These are phyloP conservation scores for Hydrotaea cyrtoneurina DNA, from an alignment of 2,888 invertebrate genomes.

Conservation along the genomic window DNA sequence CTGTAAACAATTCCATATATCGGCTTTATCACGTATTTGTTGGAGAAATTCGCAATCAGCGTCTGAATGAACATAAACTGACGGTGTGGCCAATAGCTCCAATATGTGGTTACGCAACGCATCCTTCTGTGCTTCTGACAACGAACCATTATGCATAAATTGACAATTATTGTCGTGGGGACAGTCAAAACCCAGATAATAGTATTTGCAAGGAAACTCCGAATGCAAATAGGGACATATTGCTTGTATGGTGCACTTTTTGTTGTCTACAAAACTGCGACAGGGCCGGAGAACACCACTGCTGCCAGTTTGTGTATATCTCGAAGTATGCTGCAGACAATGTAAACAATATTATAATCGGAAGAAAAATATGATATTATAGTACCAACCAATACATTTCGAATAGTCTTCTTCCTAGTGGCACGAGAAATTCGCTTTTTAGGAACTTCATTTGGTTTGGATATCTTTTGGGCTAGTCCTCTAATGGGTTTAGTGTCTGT, in stretches of 20 bases:
- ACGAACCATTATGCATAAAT: conserved; percentile 60
- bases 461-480: background rate
- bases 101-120: conserved; percentile 54
- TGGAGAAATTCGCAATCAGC: conserved; percentile 47
- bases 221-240: conserved; percentile 96
- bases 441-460: background rate
- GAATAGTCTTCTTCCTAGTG: background rate
- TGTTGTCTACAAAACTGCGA: conserved; percentile 80
- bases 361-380: background rate
- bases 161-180: conserved; percentile 81
- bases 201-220: conserved; percentile 97
- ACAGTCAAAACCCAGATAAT: conserved; percentile 93
- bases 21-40: conserved; percentile 51
- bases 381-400: background rate
- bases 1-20: conserved; percentile 37
- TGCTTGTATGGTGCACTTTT: conserved; percentile 93
- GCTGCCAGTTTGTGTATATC: background rate
- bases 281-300: conserved; percentile 39
- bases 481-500: background rate
- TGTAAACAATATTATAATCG: background rate
- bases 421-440: background rate
- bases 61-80: background rate
- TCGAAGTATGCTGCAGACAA: background rate
- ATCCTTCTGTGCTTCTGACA: conserved; percentile 35
- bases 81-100: conserved; percentile 27